Evolutionary conservation across 2,888 invertebrate genomes (phyloP).

Genomic region (Sepioteuthis lessoniana): DNA sequence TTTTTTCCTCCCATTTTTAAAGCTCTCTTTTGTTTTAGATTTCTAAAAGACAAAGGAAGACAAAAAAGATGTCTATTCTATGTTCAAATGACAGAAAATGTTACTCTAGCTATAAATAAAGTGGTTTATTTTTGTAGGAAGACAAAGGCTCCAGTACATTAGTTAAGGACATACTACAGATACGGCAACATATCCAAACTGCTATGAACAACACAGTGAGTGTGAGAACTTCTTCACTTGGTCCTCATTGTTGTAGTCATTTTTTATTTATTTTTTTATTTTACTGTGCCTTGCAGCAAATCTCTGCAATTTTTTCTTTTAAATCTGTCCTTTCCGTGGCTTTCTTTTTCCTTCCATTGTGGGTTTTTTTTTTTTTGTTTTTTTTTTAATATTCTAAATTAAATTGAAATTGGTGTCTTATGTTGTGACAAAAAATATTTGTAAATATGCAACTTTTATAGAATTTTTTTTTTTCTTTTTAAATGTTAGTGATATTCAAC

Average conservation of each 20-base stretch:
- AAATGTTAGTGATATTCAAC: too few species aligned
- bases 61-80: not conserved
- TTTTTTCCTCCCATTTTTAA: too few species aligned
- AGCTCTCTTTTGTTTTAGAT: too few species aligned
- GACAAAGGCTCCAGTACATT: slow-evolving; percentile 51
- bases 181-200: slow-evolving; percentile 69
- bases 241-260: slow-evolving; percentile 24
- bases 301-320: not conserved
- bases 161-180: slow-evolving; percentile 66
- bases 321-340: not conserved
- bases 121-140: slow-evolving; percentile 55
- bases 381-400: not conserved
- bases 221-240: slow-evolving; percentile 51
- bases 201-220: slow-evolving; percentile 67
- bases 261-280: not conserved
- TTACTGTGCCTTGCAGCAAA: slow-evolving; percentile 43
- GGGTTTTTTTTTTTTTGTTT: not conserved
- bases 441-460: not conserved
- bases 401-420: not conserved
- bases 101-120: slow-evolving; percentile 36
- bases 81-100: not conserved
- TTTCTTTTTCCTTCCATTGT: slow-evolving; percentile 6
- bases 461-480: not conserved
- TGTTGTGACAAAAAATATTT: not conserved
- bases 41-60: too few species aligned